Base-by-base conservation (phyloP, 2,888 invertebrate genomes). In the Rotaria magnacalcarata region DNA sequence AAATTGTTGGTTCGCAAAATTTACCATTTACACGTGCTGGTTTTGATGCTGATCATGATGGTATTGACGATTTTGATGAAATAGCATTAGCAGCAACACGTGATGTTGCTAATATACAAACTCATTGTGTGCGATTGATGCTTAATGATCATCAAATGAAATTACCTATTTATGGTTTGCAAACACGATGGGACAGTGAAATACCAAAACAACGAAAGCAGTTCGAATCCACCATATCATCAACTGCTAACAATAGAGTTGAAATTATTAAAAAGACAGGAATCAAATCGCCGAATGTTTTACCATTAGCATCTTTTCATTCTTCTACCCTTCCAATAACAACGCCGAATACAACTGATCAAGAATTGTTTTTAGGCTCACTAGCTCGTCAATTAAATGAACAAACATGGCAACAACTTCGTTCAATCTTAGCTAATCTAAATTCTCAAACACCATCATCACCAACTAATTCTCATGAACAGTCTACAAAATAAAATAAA, bases 21-120 rank as follows among this genome's bases (percentile, higher is more conserved):
- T 47, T 80, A 47, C 47, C 80, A 11, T 80, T 80, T n/a, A 80
- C 80, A 80, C 80, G 80, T 47, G 80, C 80, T 47, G 80, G 47
- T 80, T 80, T 80, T n/a, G 80, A 80, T 80, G 80, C 43, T 80
- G 47, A 80, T 47, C 43, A 80, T n/a, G 47, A 80, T 47, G 80
- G 80, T 24, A 47, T 47, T 14, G 80, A 80, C 47, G 80, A 80
- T 80, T 80, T 80, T 80, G 80, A 80, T 47, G 80, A 80, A 80
- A 80, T 80, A 47, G 80, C 47, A 24, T 47, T 80, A 47, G 47
- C 43, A n/a, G 80, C 80, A 47, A 80, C 47, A n/a, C 43, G 80
- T 47, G 80, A 80, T 24, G 80, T 80, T 21, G 80, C 80, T 24
- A 80, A 80, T 80, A n/a, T 80, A 47, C 80, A 80, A 47, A 80